Conservation (phyloP, 2,888 invertebrate species). For the Ichneumoninae sp. region DNA sequence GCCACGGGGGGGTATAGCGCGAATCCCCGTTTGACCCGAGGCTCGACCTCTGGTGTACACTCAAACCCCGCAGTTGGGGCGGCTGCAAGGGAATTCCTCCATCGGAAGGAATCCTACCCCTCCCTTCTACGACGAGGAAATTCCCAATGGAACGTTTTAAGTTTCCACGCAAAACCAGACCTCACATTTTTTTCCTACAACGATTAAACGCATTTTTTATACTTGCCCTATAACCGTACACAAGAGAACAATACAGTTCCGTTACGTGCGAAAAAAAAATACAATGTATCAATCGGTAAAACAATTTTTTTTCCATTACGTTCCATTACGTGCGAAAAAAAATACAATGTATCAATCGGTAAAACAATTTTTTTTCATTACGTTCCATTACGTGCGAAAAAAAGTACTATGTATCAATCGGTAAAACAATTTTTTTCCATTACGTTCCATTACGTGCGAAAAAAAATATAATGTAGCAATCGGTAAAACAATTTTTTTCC, state of each 20-base stretch:
- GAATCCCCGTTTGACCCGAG: constrained; percentile 58
- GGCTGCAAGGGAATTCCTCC: constrained; percentile 9
- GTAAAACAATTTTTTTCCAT: too few species aligned
- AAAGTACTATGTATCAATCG: too few species aligned
- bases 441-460: too few species aligned
- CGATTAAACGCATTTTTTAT: neutral
- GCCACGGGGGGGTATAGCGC: constrained; percentile 12
- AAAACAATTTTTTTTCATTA: too few species aligned
- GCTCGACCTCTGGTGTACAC: constrained; percentile 53
- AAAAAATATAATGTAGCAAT: too few species aligned
- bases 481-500: too few species aligned
- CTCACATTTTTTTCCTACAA: neutral
- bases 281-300: too few species aligned
- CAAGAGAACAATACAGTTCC: neutral
- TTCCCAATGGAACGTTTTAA: constrained; percentile 9
- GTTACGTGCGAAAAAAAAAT: neutral
- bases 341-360: too few species aligned
- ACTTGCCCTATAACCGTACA: neutral
- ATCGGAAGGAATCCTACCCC: neutral
- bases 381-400: too few species aligned
- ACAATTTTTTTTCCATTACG: too few species aligned
- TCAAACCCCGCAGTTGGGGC: constrained; percentile 16
- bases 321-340: too few species aligned
- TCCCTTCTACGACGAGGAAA: constrained; percentile 23
- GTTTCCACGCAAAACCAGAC: neutral